Conservation (phyloP, 2,888 invertebrate genomes). For the Coleophora deauratella region DNA sequence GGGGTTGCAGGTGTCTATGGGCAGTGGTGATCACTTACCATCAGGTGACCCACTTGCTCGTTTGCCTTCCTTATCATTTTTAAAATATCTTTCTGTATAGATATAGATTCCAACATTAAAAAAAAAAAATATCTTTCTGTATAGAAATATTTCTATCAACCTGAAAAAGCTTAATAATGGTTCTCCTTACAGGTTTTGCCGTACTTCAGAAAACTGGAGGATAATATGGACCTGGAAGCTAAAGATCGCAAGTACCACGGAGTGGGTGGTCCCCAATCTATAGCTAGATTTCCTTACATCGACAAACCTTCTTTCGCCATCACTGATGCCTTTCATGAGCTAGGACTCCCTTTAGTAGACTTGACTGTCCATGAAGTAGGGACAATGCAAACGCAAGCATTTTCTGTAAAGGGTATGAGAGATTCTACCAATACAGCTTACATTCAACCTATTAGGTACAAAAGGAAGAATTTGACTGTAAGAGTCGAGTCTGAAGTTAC, state of each 20-base stretch:
- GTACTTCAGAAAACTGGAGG: conserved; percentile 79
- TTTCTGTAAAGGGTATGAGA: conserved; percentile 69
- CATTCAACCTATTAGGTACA: conserved; percentile 76
- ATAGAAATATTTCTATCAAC: no score
- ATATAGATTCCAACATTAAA: no score
- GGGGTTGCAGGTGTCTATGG: no score
- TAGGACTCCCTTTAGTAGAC: conserved; percentile 72
- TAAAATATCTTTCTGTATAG: no score
- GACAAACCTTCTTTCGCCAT: conserved; percentile 71
- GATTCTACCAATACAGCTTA: conserved; percentile 78
- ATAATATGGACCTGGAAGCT: conserved; percentile 66
- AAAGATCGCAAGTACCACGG: conserved; percentile 73
- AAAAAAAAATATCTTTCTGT: no score
- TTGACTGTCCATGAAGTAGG: conserved; percentile 72
- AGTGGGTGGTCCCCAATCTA: conserved; percentile 72
- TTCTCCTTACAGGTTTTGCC: conserved; percentile 64
- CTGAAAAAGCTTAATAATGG: no score
- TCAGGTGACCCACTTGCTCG: no score
- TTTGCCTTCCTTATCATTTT: no score
- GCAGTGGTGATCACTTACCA: no score
- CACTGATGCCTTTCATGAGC: conserved; percentile 71
- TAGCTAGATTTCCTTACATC: conserved; percentile 75
- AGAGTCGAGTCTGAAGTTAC: conserved; percentile 66
- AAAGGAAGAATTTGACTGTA: conserved; percentile 62
- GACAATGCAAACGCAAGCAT: conserved; percentile 72